Base-by-base conservation (phyloP, 2,113 vertebrate genomes). In the Lophochroa leadbeateri region DNA sequence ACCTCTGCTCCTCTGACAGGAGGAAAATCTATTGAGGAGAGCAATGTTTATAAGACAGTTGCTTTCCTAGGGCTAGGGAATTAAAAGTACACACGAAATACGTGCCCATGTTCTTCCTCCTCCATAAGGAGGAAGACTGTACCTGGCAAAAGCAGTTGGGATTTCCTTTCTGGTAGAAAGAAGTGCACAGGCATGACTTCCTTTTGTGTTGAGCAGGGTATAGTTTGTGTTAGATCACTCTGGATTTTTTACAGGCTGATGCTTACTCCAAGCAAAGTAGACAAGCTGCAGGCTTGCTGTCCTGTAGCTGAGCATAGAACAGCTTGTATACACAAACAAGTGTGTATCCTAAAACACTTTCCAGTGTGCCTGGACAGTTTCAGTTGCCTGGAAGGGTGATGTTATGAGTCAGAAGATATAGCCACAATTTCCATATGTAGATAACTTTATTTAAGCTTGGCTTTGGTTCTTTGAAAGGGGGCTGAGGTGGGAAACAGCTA, bases 141-240 rank as follows among this genome's bases (percentile, higher is more conserved):
- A 65, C 47, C 35, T 85, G 75, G 13, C 25, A 69, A 31, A 75
- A 75, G 72, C 79, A 49, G 23, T 13, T 50, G 58, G 23, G 25
- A 19, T 46, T 63, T 33, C 31, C 29, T 52, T 35, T 46, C 10
- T 6, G 3, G 41, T 20, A 27, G 57, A 28, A 41, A 7, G 25
- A 65, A 7, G 21, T 27, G 4, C 19, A 2, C 4, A 25, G 37
- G 63, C 49, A 28, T 0, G 1, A 17, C n/a, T 46, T 33, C 7
- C 4, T 31, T 29, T 18, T 11, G 13, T 18, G 33, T 33, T 41
- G 64, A 47, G 20, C 33, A n/a, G 16, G 11, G 57, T 20, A 7
- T 2, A 20, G 33, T 46, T 60, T 29, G 41, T 61, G 16, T 84
- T 65, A 4, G 31, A 33, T 82, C 58, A 8, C 25, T 17, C 4